Percentiles rank a stretch among this genome's conserved stretches.
Conservation (phyloP, 2,113 vertebrate species). For the Octodon degus region DNA sequence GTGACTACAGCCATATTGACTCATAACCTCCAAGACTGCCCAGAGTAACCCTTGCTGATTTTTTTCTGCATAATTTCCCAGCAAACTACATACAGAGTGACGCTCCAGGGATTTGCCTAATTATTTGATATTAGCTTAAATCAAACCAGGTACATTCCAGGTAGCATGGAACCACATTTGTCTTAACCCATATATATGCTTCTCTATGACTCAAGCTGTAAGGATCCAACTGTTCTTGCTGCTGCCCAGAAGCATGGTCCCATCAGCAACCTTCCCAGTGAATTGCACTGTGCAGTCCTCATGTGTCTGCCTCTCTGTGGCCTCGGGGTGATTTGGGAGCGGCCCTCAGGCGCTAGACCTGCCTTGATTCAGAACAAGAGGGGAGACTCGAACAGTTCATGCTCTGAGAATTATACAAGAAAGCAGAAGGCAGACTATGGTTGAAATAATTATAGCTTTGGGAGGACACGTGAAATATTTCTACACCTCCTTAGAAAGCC, state of each 20-base stretch:
- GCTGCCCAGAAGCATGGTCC: background rate
- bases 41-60: background rate
- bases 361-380: background rate
- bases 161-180: background rate
- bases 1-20: background rate
- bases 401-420: background rate
- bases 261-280: background rate
- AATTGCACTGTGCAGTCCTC: background rate
- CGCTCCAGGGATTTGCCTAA: background rate
- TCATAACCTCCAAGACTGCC: background rate
- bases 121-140: background rate
- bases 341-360: too few species aligned
- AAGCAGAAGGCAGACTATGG: background rate
- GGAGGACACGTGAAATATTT: background rate
- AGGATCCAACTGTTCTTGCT: background rate
- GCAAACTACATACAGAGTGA: background rate
- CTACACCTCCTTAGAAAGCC: constrained; percentile 19
- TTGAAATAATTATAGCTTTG: background rate
- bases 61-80: background rate
- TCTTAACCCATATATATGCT: background rate
- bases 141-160: background rate
- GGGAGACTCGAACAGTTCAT: background rate
- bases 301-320: background rate
- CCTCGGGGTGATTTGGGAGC: background rate
- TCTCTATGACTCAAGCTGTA: background rate